phyloP scores from a whole-genome alignment of 2,797 vertebrate species.

The Macropodus opercularis region DNA sequence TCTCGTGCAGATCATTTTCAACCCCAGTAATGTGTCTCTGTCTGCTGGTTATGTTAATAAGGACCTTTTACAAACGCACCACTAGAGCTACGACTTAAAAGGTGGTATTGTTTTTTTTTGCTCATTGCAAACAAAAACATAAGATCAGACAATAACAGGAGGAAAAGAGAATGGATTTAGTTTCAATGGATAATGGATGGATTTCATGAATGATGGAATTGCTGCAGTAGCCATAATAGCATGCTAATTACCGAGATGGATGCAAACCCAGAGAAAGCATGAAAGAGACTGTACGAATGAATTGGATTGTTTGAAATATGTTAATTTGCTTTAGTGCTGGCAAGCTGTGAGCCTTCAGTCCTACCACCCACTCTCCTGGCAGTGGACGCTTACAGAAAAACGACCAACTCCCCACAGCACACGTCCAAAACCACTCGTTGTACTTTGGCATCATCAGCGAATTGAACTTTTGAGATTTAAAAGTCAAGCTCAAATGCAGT shows the following conservation, averaged over 20 bases:
- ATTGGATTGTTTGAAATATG: slow-evolving; percentile 35
- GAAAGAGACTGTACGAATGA: slow-evolving; percentile 46
- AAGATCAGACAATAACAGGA: neutral
- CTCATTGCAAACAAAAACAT: neutral
- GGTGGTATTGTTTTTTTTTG: too few relatives aligned
- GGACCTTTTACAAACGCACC: too few relatives aligned
- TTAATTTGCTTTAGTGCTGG: slow-evolving; percentile 41
- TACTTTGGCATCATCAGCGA: slow-evolving; percentile 35
- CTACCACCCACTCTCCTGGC: slow-evolving; percentile 53
- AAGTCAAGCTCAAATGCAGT: neutral
- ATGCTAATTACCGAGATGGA: slow-evolving; percentile 25
- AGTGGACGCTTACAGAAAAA: slow-evolving; percentile 40
- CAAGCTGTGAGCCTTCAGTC: slow-evolving; percentile 23
- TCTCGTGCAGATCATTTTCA: too few relatives aligned
- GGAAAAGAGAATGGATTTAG: neutral
- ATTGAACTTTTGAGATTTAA: slow-evolving; percentile 13
- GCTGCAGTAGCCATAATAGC: too few relatives aligned
- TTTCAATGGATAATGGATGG: too few relatives aligned
- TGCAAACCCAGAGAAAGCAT: slow-evolving; percentile 9
- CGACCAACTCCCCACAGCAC: slow-evolving; percentile 27
- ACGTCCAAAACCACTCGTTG: slow-evolving; percentile 45
- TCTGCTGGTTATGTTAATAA: too few relatives aligned
- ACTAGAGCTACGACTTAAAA: too few relatives aligned
- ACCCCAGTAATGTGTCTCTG: too few relatives aligned
- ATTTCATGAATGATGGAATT: slow-evolving; percentile 20